Percentiles rank a stretch among this genome's conserved stretches.
Evolutionary conservation across 2,888 invertebrate species (phyloP).

Genomic region (Gastrophysa polygoni): DNA sequence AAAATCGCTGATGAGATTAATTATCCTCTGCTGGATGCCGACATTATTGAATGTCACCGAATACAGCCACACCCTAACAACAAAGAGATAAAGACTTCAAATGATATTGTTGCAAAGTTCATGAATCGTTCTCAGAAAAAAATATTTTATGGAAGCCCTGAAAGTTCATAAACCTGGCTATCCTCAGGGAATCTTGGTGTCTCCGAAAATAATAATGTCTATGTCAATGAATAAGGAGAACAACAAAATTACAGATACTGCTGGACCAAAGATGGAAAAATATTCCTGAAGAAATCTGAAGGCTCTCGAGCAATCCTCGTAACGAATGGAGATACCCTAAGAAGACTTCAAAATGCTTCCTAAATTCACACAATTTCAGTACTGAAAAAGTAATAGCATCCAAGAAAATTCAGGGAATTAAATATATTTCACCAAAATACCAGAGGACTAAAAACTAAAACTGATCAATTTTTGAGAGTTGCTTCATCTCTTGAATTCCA

Average conservation of each 20-base stretch:
- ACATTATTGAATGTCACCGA: not conserved
- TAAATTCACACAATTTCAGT: no score
- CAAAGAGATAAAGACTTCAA: not conserved
- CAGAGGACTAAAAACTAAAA: no score
- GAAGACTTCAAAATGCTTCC: no score
- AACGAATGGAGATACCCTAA: no score
- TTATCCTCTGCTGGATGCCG: not conserved
- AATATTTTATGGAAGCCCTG: not conserved
- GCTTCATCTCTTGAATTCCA: no score
- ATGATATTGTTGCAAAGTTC: not conserved
- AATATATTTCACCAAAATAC: no score
- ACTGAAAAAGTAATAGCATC: no score
- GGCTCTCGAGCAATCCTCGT: no score
- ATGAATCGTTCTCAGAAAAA: not conserved
- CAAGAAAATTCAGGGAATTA: no score
- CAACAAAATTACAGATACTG: not conserved
- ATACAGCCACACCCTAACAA: not conserved
- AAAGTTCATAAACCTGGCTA: not conserved
- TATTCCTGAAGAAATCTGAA: conserved; percentile 4
- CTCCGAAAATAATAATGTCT: not conserved
- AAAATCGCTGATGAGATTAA: not conserved
- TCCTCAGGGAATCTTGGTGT: not conserved
- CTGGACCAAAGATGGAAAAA: conserved; percentile 6
- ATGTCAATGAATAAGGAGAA: not conserved
- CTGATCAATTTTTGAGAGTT: no score